These are phyloP conservation scores for Eupithecia inturbata DNA, from an alignment of 2,888 invertebrate genomes.

Conservation along the genomic window DNA sequence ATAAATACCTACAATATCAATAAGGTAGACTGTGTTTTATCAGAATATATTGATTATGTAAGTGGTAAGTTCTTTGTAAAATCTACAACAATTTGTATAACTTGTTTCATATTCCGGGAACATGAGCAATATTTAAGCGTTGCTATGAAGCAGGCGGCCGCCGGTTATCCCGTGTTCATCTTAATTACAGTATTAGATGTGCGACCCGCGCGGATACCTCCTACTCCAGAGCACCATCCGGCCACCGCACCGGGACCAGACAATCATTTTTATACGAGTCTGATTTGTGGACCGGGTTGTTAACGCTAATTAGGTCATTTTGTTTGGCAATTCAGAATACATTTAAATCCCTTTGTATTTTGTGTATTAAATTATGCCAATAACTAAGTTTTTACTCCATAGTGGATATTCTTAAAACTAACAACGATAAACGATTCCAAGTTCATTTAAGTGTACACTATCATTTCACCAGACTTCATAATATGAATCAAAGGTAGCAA, in stretches of 20 bases:
- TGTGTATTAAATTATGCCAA: neutral
- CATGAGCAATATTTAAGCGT: neutral
- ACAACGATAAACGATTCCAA: neutral
- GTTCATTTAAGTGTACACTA: neutral
- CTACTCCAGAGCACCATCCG: slow-evolving; percentile 2
- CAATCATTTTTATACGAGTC: neutral
- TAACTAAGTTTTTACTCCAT: neutral
- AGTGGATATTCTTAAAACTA: neutral
- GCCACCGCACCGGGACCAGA: neutral
- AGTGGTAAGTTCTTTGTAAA: neutral
- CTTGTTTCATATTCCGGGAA: no score
- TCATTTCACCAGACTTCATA: neutral
- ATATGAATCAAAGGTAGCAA: neutral
- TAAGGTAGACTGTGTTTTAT: no score
- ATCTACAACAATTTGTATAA: neutral
- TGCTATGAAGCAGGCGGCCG: slow-evolving; percentile 4
- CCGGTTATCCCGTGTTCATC: slow-evolving; percentile 52
- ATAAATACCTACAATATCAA: no score
- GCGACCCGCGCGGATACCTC: slow-evolving; percentile 45
- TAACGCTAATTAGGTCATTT: neutral
- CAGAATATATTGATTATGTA: neutral
- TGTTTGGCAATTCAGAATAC: neutral
- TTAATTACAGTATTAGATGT: slow-evolving; percentile 62
- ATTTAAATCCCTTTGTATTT: neutral
- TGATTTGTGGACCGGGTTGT: neutral